These are phyloP conservation scores for Crocodylus rhombifer DNA, from an alignment of 2,797 vertebrate genomes.

Conservation along the genomic window DNA sequence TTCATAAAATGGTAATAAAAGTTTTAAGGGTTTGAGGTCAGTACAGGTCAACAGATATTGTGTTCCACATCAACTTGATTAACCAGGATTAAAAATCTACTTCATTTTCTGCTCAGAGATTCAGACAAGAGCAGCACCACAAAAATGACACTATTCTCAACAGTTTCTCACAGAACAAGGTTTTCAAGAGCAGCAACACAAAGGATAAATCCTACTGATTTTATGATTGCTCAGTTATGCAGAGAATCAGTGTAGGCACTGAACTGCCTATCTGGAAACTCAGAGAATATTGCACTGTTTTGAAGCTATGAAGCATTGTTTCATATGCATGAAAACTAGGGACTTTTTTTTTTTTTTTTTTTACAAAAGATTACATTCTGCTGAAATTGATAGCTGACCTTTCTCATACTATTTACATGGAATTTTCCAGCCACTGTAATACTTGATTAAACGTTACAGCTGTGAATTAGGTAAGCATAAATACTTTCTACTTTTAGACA, in stretches of 20 bases:
- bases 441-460: neutral
- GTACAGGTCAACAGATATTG: neutral
- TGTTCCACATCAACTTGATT: neutral
- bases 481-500: neutral
- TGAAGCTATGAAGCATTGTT: neutral
- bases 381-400: neutral
- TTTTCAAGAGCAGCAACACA: neutral
- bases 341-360: neutral
- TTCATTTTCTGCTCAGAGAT: neutral
- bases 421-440: neutral
- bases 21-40: neutral
- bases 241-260: neutral
- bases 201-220: neutral
- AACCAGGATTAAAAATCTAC: neutral
- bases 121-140: neutral
- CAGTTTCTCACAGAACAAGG: neutral
- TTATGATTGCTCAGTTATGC: neutral
- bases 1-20: neutral
- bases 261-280: neutral
- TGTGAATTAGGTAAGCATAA: neutral
- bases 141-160: neutral
- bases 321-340: neutral
- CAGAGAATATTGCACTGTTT: neutral
- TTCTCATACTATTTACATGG: neutral
- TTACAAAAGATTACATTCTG: neutral